phyloP scores from a whole-genome alignment of 2,113 vertebrate genomes.

The Syngnathus scovelli region DNA sequence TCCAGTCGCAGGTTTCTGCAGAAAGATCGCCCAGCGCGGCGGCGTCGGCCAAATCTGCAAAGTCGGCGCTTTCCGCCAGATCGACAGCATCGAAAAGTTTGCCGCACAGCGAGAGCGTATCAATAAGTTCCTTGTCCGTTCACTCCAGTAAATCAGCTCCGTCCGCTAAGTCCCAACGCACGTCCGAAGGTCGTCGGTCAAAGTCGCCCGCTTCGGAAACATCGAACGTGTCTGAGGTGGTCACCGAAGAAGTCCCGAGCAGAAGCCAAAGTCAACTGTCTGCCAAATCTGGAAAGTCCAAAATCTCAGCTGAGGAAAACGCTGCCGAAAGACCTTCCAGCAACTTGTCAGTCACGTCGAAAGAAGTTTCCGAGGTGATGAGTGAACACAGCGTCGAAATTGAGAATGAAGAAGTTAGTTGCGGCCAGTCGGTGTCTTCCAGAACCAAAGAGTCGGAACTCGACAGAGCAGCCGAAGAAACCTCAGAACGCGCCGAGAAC shows the following conservation, averaged over 20 bases:
- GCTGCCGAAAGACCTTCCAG: slow-evolving; percentile 31
- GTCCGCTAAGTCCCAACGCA: slow-evolving; percentile 41
- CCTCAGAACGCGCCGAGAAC: neutral
- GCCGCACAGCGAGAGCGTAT: slow-evolving; percentile 8
- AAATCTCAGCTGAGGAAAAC: slow-evolving; percentile 21
- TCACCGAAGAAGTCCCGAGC: slow-evolving; percentile 2
- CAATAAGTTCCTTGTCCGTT: slow-evolving; percentile 40
- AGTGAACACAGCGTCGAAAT: slow-evolving; percentile 22
- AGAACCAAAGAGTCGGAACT: slow-evolving; percentile 24
- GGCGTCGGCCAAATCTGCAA: slow-evolving; percentile 31
- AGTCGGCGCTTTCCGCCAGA: slow-evolving; percentile 31
- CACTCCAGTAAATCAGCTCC: slow-evolving; percentile 39
- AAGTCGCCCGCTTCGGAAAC: slow-evolving; percentile 33
- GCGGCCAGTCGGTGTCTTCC: slow-evolving; percentile 24
- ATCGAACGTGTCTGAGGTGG: neutral
- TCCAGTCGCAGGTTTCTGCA: slow-evolving; percentile 42
- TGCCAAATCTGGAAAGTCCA: slow-evolving; percentile 28
- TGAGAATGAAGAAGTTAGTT: slow-evolving; percentile 20
- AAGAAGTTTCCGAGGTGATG: slow-evolving; percentile 24
- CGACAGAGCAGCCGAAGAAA: slow-evolving; percentile 7
- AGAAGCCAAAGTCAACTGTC: slow-evolving; percentile 29
- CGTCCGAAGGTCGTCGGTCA: slow-evolving; percentile 24
- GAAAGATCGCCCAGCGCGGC: slow-evolving; percentile 29
- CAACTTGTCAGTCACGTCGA: slow-evolving; percentile 42
- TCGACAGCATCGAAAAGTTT: slow-evolving; percentile 27